These are phyloP conservation scores for Calephelis perditalis DNA, from an alignment of 2,888 invertebrate species.

Conservation along the genomic window DNA sequence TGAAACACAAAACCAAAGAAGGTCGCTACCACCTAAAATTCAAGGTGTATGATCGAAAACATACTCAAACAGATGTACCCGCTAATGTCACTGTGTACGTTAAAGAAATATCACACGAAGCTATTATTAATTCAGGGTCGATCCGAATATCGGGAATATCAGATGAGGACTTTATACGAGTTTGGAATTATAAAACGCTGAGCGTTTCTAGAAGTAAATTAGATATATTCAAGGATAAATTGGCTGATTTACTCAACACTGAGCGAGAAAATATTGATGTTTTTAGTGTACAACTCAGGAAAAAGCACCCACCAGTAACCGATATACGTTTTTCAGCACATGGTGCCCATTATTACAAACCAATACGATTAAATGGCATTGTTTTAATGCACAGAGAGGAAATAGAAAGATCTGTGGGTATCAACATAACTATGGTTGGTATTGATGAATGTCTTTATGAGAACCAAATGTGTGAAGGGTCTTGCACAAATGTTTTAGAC, in stretches of 20 bases:
- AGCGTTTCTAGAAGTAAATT: slow-evolving; percentile 91
- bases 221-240: slow-evolving; percentile 92
- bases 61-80: slow-evolving; percentile 95
- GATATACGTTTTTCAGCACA: slow-evolving; percentile 97
- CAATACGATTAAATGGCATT: slow-evolving; percentile 95
- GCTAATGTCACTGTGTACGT: slow-evolving; percentile 98
- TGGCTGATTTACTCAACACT: slow-evolving; percentile 90
- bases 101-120: slow-evolving; percentile 96
- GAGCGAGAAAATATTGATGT: slow-evolving; percentile 95
- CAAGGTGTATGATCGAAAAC: slow-evolving; percentile 95
- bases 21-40: slow-evolving; percentile 90
- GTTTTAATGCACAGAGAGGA: slow-evolving; percentile 95
- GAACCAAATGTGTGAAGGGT: slow-evolving; percentile 96
- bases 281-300: slow-evolving; percentile 95
- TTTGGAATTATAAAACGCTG: slow-evolving; percentile 94
- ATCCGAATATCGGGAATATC: slow-evolving; percentile 95
- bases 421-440: slow-evolving; percentile 98
- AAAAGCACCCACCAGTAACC: slow-evolving; percentile 91
- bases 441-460: slow-evolving; percentile 97
- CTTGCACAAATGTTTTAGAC: slow-evolving; percentile 95
- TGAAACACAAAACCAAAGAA: slow-evolving; percentile 94
- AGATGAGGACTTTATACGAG: slow-evolving; percentile 96
- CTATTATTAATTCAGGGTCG: slow-evolving; percentile 96
- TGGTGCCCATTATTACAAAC: slow-evolving; percentile 96
- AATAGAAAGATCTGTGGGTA: slow-evolving; percentile 95